Conservation (phyloP, 2,113 vertebrate species). For the Petaurus breviceps region DNA sequence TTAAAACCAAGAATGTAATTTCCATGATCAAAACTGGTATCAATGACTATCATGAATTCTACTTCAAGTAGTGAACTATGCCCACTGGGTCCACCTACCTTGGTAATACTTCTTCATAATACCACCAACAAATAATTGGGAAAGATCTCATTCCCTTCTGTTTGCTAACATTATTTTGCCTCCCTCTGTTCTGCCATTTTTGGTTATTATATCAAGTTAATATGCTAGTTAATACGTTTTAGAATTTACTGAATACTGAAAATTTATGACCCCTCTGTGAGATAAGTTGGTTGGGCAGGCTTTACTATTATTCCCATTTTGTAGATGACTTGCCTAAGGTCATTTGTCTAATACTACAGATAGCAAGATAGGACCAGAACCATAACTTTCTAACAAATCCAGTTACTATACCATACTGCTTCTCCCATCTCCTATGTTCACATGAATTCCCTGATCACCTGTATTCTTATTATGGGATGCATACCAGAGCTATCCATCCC, state of each 20-base stretch:
- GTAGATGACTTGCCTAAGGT: background rate
- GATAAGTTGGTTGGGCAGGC: background rate
- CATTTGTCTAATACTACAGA: background rate
- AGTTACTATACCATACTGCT: rapidly evolving
- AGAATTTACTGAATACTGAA: background rate
- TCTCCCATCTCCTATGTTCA: background rate
- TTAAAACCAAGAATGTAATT: conserved; percentile 47
- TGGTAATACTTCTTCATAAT: background rate
- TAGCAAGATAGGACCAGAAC: background rate
- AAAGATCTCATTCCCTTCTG: background rate
- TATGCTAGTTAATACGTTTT: background rate
- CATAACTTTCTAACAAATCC: background rate
- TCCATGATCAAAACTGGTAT: conserved; percentile 49
- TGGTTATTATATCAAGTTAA: background rate
- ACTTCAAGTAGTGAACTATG: background rate
- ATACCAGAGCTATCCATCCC: background rate
- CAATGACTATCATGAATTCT: background rate
- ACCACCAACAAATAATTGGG: background rate
- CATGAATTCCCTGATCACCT: background rate
- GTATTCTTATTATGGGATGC: background rate
- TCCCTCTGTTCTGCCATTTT: background rate
- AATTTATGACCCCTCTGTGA: background rate
- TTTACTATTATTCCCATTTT: background rate
- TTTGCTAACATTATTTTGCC: background rate
- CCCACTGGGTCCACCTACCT: too few relatives aligned